Percentiles rank a stretch among this genome's conserved stretches.
phyloP scores from a whole-genome alignment of 2,113 vertebrate species.

The Microcebus murinus region DNA sequence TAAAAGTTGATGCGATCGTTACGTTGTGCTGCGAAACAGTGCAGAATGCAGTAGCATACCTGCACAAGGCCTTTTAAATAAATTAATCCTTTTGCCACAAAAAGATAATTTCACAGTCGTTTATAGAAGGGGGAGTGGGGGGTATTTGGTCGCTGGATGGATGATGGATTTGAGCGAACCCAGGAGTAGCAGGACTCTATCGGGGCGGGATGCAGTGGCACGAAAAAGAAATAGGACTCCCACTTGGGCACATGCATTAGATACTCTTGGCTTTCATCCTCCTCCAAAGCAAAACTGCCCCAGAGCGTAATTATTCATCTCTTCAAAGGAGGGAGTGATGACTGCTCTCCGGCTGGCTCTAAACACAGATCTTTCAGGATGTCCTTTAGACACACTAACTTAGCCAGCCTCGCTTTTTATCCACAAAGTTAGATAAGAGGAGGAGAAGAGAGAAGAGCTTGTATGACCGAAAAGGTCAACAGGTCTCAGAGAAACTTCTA shows the following conservation, averaged over 20 bases:
- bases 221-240: rapidly evolving
- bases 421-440: background rate
- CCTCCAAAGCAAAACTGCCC: background rate
- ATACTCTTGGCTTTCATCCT: background rate
- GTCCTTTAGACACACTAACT: background rate
- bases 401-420: background rate
- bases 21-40: too few species aligned
- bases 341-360: background rate
- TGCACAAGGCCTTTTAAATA: background rate
- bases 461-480: too few species aligned
- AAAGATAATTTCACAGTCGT: background rate
- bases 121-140: background rate
- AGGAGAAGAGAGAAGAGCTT: background rate
- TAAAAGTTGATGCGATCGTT: background rate
- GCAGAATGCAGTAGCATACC: background rate
- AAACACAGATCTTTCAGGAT: background rate
- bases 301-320: background rate
- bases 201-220: rapidly evolving
- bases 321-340: background rate
- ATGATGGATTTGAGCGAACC: too few species aligned
- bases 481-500: background rate
- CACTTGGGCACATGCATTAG: rapidly evolving
- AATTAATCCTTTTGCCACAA: background rate
- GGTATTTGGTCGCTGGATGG: background rate
- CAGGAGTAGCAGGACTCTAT: background rate